A percentile compares a stretch with the other conserved stretches of the same genome.
Conservation (phyloP, 2,113 vertebrate genomes). For the Balaeniceps rex region DNA sequence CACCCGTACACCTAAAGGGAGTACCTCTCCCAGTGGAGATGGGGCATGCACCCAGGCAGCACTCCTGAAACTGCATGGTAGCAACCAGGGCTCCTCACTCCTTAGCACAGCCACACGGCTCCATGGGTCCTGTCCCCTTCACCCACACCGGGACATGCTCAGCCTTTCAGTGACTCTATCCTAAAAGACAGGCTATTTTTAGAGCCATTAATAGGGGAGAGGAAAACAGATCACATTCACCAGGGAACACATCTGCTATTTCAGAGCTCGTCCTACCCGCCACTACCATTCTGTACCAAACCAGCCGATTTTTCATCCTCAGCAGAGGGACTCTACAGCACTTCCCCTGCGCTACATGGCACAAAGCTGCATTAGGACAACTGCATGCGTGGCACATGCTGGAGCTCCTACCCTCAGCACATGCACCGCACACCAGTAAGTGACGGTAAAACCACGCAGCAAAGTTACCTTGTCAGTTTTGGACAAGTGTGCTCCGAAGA, state of each 20-base stretch:
- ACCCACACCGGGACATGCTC: rapidly evolving
- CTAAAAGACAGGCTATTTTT: background rate
- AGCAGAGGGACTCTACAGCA: rapidly evolving
- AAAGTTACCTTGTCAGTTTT: no score
- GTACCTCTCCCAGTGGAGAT: background rate
- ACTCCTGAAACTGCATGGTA: rapidly evolving
- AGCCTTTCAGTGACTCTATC: background rate
- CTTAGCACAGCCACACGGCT: background rate
- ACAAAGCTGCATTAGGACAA: rapidly evolving
- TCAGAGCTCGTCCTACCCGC: rapidly evolving
- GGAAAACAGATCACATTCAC: background rate
- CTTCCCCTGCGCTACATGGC: background rate
- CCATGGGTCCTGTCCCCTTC: no score
- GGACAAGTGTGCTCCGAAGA: rapidly evolving
- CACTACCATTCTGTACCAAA: rapidly evolving
- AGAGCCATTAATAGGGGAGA: background rate
- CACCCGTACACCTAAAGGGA: rapidly evolving
- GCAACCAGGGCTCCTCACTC: background rate
- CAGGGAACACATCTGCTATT: background rate
- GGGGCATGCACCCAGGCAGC: rapidly evolving
- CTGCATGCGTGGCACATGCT: rapidly evolving
- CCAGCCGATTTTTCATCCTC: rapidly evolving
- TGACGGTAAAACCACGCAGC: background rate
- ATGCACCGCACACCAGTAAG: rapidly evolving
- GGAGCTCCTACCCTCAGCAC: background rate